Conservation (phyloP, 2,888 invertebrate species). For the Leptogaster cylindrica region DNA sequence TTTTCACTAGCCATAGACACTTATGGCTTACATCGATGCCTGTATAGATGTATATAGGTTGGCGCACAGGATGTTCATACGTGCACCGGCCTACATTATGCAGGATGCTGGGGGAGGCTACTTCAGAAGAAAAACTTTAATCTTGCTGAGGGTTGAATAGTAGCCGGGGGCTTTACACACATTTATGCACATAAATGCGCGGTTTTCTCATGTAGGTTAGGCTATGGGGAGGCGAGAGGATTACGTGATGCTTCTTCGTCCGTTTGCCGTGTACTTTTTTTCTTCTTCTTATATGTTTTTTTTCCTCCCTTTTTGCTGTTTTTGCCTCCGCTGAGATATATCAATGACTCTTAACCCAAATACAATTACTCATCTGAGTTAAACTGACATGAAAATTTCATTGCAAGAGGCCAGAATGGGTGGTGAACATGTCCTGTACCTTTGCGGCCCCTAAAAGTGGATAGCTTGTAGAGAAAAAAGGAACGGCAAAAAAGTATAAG, state of each 20-base stretch:
- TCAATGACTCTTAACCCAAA: slow-evolving; percentile 53
- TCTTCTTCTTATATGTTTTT: no score
- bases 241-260: slow-evolving; percentile 38
- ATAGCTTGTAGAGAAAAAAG: slow-evolving; percentile 23
- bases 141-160: slow-evolving; percentile 36
- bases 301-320: slow-evolving; percentile 46
- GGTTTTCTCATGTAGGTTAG: slow-evolving; percentile 40
- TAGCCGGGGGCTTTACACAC: slow-evolving; percentile 31
- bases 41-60: background rate
- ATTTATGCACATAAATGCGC: slow-evolving; percentile 42
- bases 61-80: slow-evolving; percentile 19
- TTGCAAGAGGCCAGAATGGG: slow-evolving; percentile 41
- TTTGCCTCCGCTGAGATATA: slow-evolving; percentile 49
- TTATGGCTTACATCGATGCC: slow-evolving; percentile 24
- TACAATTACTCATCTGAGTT: slow-evolving; percentile 52
- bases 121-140: slow-evolving; percentile 40
- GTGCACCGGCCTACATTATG: slow-evolving; percentile 38
- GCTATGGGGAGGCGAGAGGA: slow-evolving; percentile 27
- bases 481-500: slow-evolving; percentile 15
- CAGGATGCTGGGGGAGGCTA: slow-evolving; percentile 24
- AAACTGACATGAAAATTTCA: slow-evolving; percentile 48
- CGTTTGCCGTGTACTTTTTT: slow-evolving; percentile 28
- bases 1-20: slow-evolving; percentile 38
- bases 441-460: slow-evolving; percentile 30
- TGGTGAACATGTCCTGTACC: slow-evolving; percentile 40